Conservation (phyloP, 2,888 invertebrate species). For the Callyntrura guangdongensis region DNA sequence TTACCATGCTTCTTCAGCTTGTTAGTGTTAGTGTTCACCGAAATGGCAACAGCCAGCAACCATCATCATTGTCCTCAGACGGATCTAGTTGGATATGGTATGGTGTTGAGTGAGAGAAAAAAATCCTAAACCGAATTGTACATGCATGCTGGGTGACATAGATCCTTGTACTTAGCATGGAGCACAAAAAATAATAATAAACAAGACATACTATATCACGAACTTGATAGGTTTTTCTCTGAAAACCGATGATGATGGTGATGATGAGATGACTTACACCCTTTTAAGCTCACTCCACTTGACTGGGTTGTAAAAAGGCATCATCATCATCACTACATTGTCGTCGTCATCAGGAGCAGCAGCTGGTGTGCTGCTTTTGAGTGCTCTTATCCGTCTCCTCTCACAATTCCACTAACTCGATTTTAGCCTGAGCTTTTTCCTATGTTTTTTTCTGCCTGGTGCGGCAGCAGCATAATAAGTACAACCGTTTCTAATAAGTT, state of each 20-base stretch:
- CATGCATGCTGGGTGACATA: background rate
- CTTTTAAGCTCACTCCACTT: constrained; percentile 25
- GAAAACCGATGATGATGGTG: constrained; percentile 3
- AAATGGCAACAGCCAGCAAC: constrained; percentile 1
- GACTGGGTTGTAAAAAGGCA: constrained; percentile 35
- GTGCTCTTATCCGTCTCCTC: constrained; percentile 36
- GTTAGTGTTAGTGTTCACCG: background rate
- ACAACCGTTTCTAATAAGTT: background rate
- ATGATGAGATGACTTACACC: constrained; percentile 21
- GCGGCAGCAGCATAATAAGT: background rate
- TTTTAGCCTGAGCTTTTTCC: constrained; percentile 4
- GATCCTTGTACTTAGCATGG: background rate
- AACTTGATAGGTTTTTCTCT: background rate
- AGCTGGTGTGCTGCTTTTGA: constrained; percentile 19
- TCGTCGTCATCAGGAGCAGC: background rate
- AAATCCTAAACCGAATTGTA: background rate
- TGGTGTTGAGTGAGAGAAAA: constrained; percentile 32
- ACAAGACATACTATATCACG: background rate
- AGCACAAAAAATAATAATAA: background rate
- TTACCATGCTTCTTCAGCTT: constrained; percentile 13
- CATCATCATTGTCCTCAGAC: constrained; percentile 4
- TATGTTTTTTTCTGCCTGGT: background rate
- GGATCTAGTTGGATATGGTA: constrained; percentile 38
- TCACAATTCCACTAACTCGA: constrained; percentile 18
- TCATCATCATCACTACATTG: background rate